These are phyloP conservation scores for Dendronephthya gigantea DNA, from an alignment of 64 coral and sea anemone genomes.

Conservation along the genomic window DNA sequence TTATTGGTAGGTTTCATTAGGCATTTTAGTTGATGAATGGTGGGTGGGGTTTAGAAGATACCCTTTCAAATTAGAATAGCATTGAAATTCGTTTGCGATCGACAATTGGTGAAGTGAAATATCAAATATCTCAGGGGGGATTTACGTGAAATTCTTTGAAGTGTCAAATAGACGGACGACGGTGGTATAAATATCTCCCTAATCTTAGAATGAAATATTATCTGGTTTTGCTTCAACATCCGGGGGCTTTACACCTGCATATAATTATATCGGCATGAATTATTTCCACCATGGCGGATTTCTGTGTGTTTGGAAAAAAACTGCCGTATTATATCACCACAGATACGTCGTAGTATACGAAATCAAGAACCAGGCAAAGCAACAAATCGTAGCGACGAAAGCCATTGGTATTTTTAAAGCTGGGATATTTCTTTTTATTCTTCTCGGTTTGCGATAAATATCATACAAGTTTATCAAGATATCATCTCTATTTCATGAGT, in stretches of 20 bases:
- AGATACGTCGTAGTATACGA: not conserved
- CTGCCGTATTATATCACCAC: not conserved
- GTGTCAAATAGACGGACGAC: no score
- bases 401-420: not conserved
- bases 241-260: not conserved
- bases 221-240: not conserved
- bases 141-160: no score
- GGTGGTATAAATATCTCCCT: no score
- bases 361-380: not conserved
- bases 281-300: slow-evolving; percentile 12
- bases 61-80: no score
- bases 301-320: not conserved
- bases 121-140: no score
- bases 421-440: not conserved
- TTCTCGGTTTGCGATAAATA: not conserved
- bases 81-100: no score
- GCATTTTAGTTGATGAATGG: no score
- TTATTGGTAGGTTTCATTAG: no score
- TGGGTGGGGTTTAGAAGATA: no score
- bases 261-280: not conserved
- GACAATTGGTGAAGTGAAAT: no score
- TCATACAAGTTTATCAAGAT: not conserved
- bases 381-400: not conserved
- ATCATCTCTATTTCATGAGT: not conserved
- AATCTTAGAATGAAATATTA: no score